Conservation (phyloP, 2,888 invertebrate species). For the Scaptomyza caliginosa region DNA sequence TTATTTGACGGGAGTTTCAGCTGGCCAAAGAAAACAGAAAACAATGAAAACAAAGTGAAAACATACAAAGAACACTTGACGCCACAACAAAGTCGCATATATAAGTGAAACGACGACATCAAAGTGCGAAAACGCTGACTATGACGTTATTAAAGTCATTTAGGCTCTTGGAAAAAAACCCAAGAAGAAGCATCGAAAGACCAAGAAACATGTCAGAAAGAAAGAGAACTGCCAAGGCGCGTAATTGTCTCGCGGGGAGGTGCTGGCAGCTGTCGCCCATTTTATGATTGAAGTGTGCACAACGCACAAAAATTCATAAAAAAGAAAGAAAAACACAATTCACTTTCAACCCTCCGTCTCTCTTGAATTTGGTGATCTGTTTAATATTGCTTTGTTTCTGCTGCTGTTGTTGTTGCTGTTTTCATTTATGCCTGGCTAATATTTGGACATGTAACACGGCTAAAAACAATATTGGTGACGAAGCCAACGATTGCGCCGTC, state of each 20-base stretch:
- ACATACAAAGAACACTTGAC: slow-evolving; percentile 56
- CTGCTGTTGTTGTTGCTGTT: slow-evolving; percentile 18
- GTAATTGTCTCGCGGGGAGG: slow-evolving; percentile 66
- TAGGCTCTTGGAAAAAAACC: slow-evolving; percentile 69
- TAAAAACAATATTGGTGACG: slow-evolving; percentile 64
- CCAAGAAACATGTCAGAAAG: slow-evolving; percentile 3
- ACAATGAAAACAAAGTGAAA: slow-evolving; percentile 10
- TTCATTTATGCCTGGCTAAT: slow-evolving; percentile 51
- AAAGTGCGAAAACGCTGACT: slow-evolving; percentile 51
- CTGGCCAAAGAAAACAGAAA: slow-evolving; percentile 15
- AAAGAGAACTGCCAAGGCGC: slow-evolving; percentile 63
- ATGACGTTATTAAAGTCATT: slow-evolving; percentile 73
- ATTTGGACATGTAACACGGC: slow-evolving; percentile 65
- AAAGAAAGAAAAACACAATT: slow-evolving; percentile 22
- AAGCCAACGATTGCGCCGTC: slow-evolving; percentile 47
- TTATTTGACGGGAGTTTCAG: slow-evolving; percentile 21
- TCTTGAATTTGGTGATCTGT: not conserved
- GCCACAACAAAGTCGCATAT: slow-evolving; percentile 68
- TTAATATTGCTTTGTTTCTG: slow-evolving; percentile 8
- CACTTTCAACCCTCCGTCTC: slow-evolving; percentile 8
- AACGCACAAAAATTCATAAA: slow-evolving; percentile 25
- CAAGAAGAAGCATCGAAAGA: not conserved
- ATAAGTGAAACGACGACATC: slow-evolving; percentile 53
- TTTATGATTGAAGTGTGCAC: slow-evolving; percentile 77
- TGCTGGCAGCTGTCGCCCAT: slow-evolving; percentile 54